Evolutionary conservation across 2,888 invertebrate genomes (phyloP), one percentile per base, ranked within the genome.

Genomic region (Thelaira solivaga): DNA sequence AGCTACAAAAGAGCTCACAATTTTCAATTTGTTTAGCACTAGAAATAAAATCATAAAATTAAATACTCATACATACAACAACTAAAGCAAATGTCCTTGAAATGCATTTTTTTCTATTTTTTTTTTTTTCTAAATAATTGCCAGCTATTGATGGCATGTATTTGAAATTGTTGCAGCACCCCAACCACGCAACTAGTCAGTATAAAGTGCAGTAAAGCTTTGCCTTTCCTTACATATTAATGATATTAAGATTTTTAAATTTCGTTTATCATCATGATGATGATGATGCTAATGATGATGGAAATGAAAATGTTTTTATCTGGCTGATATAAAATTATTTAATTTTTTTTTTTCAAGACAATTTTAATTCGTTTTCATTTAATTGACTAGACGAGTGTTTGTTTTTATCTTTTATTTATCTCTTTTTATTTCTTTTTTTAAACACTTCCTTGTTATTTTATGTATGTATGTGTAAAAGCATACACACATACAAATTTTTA

Each of bases 291-390:
- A 18, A 62, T 62, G 2, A 47, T 39, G 16, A 39, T 24, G 41
- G 20, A 47, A 59, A 43, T 43, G 47, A 62, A 62, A 51, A 31
- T n/a, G 53, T 41, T 64, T 24, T 11, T 34, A 10, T 84, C 78
- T 36, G 55, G 43, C 51, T n/a, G 43, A 68, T 75, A 45, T n/a
- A 29, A 57, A 69, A 57, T 49, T 43, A 8, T 71, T 72, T 59
- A 67, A 43, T 72, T 67, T 59, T 73, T 51, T 53, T 59, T 57
- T n/a, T n/a, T n/a, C n/a, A n/a, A n/a, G n/a, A 57, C 49, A 76
- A 67, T 67, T 72, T 20, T 34, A 74, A 64, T 80, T 64, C 75
- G 68, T 76, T 76, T 80, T 80, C 73, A 18, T 76, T 67, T 65
- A 47, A 34, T 53, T 76, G 59, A 65, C 24, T 72, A 39, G 59